Evolutionary conservation across 2,113 vertebrate species (phyloP), one percentile per base, ranked within the genome.

Genomic region (Perca fluviatilis): DNA sequence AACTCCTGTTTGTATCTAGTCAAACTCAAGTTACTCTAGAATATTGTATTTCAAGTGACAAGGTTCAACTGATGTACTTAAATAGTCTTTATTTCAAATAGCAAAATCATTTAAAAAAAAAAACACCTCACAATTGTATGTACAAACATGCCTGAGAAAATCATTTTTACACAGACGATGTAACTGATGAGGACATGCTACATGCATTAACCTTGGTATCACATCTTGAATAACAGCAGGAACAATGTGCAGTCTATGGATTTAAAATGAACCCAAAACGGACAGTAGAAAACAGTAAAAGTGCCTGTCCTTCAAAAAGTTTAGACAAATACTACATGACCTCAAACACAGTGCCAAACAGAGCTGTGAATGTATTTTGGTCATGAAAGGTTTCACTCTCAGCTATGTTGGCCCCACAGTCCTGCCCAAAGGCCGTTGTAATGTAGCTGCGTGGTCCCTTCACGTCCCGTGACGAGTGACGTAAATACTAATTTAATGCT

Each of bases 21-120:
- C 16, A 3, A 60, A 21, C 6, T 21, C 47, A 21, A 21, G 30
- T 73, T 27, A 47, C 30, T 30, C 2, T 11, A 43, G 9, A 23
- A 7, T 13, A 0, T 18, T 36, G 5, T n/a, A 62, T 62, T 18
- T 33, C 5, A 71, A 47, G 1, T 15, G 9, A 61, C 13, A 58
- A 51, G 33, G 7, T 30, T 30, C n/a, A 56, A 46, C 25, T 3
- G 6, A 64, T 30, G 51, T 46, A 27, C 5, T 61, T 61, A 1
- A 83, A 54, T 10, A 58, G 19, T 30, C 40, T 92, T 93, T 88
- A 93, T 84, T 92, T 72, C 3, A 88, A 79, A 74, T 63, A 70
- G 77, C 13, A 71, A 64, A 78, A 49, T 75, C 16, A 84, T 74
- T 62, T 6, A 33, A 33, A 68, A 84, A 77, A 87, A 74, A 87